phyloP scores from a whole-genome alignment of 2,797 vertebrate genomes.

The Enteromius unitaeniatus region DNA sequence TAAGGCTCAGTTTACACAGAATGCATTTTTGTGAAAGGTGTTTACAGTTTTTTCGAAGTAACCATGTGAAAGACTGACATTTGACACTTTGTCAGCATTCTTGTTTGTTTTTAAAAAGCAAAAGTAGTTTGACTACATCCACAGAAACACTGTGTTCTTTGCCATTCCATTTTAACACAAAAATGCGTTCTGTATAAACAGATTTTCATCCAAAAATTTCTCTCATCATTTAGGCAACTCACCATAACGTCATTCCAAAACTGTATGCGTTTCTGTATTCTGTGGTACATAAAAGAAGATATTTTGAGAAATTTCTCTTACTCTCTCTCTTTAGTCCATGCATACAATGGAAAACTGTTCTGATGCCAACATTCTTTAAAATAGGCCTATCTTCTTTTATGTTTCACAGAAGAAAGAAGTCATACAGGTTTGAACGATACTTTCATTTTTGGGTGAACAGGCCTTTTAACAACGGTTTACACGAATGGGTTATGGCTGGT shows the following conservation, averaged over 20 bases:
- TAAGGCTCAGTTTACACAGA: neutral
- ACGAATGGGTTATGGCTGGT: conserved; percentile 63
- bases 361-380: neutral
- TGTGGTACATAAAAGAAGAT: neutral
- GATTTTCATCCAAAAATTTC: neutral
- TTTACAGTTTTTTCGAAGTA: neutral
- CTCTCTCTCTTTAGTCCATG: neutral
- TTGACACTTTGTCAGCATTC: neutral
- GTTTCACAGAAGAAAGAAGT: neutral
- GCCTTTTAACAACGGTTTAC: conserved; percentile 45
- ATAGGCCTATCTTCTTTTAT: neutral
- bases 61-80: neutral
- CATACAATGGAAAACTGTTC: neutral
- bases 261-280: neutral
- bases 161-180: neutral
- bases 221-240: neutral
- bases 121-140: neutral
- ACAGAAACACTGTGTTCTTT: neutral
- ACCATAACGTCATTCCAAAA: neutral
- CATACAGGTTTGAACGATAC: neutral
- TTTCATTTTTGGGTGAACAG: conserved; percentile 32
- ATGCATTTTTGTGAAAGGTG: neutral
- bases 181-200: neutral
- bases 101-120: neutral
- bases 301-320: neutral